Evolutionary conservation across 2,113 vertebrate genomes (phyloP).

Genomic region (Orthonyx spaldingii): DNA sequence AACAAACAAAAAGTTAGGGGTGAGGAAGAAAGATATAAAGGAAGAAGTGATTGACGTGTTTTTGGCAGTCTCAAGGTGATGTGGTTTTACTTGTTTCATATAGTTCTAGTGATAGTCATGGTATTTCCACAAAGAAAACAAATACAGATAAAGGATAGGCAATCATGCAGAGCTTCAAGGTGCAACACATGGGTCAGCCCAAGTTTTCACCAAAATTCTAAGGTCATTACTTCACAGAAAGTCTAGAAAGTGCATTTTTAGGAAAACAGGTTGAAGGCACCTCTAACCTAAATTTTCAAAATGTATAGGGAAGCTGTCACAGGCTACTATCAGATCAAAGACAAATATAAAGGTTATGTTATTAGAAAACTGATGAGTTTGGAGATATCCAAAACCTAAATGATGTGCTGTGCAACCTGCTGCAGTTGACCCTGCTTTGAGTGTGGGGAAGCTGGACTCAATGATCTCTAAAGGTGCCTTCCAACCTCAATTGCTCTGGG

Average conservation of each 20-base stretch:
- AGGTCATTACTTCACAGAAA: background rate
- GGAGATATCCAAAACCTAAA: background rate
- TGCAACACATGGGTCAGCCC: rapidly evolving
- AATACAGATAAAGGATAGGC: background rate
- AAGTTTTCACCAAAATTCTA: background rate
- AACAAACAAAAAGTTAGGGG: background rate
- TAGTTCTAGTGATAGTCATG: background rate
- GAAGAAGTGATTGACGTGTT: background rate
- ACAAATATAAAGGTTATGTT: background rate
- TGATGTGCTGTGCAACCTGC: background rate
- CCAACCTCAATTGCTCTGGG: background rate
- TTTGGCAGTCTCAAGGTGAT: background rate
- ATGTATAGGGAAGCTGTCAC: background rate
- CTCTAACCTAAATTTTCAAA: background rate
- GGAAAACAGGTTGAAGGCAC: background rate
- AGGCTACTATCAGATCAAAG: background rate
- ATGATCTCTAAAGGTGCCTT: background rate
- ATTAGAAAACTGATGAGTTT: background rate
- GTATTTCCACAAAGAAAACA: background rate
- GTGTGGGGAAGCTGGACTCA: background rate
- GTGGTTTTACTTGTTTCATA: background rate
- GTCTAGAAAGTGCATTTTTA: background rate
- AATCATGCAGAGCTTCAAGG: background rate
- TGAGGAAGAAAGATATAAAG: background rate
- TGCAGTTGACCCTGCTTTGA: background rate